These are phyloP conservation scores for Sylvicapra grimmia DNA, from an alignment of 2,113 vertebrate genomes.

Conservation along the genomic window DNA sequence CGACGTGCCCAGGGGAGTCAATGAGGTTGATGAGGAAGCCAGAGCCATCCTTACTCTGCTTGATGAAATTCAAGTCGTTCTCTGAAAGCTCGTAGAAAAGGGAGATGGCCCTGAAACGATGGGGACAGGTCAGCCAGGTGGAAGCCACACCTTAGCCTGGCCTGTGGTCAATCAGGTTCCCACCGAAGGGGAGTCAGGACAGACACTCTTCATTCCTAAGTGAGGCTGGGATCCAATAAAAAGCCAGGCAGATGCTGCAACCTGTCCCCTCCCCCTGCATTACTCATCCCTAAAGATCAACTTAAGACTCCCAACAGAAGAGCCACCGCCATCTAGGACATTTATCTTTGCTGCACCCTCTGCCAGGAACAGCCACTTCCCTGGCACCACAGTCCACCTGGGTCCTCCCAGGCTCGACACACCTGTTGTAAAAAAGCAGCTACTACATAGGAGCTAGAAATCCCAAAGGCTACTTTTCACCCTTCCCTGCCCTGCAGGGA, in stretches of 20 bases:
- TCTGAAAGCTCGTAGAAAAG: constrained; percentile 90
- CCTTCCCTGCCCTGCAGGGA: no score
- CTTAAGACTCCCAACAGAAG: fast-evolving
- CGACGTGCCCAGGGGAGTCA: constrained; percentile 95
- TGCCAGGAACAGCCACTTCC: background rate
- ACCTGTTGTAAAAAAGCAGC: background rate
- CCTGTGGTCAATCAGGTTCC: no score
- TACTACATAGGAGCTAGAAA: background rate
- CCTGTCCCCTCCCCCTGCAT: background rate
- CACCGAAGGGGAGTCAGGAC: fast-evolving
- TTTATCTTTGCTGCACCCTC: background rate
- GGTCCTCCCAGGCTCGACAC: background rate
- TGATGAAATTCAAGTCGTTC: constrained; percentile 94
- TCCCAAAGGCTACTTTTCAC: background rate
- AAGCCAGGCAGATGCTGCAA: background rate
- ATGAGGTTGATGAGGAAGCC: constrained; percentile 98
- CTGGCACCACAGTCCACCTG: background rate
- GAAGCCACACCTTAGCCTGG: background rate
- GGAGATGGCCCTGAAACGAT: constrained; percentile 88
- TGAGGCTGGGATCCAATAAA: fast-evolving
- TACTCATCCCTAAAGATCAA: background rate
- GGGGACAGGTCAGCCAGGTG: fast-evolving
- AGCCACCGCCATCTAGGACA: fast-evolving
- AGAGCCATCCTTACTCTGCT: constrained; percentile 91
- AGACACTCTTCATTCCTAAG: fast-evolving